These are phyloP conservation scores for Strigamia transsilvanica DNA, from an alignment of 2,888 invertebrate species.

Conservation along the genomic window DNA sequence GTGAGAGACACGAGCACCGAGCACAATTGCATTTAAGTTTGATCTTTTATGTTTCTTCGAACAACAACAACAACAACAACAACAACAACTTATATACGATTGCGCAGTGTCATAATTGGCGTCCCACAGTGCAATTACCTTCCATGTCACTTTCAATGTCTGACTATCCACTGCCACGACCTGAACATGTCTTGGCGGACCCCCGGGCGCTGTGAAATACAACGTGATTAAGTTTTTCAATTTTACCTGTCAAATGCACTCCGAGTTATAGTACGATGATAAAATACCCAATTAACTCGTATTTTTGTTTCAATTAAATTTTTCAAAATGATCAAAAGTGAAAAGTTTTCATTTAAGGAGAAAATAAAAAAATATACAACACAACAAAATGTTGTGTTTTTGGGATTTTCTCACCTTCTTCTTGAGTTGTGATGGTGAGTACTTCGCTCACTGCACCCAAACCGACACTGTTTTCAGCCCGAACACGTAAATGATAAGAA, in stretches of 20 bases:
- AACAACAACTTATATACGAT: no score
- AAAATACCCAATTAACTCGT: background rate
- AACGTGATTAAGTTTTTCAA: background rate
- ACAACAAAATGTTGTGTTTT: no score
- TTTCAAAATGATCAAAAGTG: no score
- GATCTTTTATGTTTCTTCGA: no score
- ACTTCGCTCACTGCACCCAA: slow-evolving; percentile 69
- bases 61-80: background rate
- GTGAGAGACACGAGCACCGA: background rate
- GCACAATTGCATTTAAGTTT: background rate
- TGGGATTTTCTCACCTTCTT: slow-evolving; percentile 82
- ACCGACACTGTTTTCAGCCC: slow-evolving; percentile 82
- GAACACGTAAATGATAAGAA: slow-evolving; percentile 89
- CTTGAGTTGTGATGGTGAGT: slow-evolving; percentile 93
- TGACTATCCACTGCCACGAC: slow-evolving; percentile 53
- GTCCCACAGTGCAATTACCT: slow-evolving; percentile 48
- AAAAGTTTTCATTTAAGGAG: no score
- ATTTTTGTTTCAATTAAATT: no score
- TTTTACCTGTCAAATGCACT: background rate
- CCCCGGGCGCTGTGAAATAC: slow-evolving; percentile 55
- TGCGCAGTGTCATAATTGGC: background rate
- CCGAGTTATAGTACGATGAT: background rate
- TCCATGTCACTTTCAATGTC: slow-evolving; percentile 55
- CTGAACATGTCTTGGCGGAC: slow-evolving; percentile 54
- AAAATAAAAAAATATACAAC: no score